Percentiles rank a stretch among this genome's conserved stretches.
Evolutionary conservation across 2,888 invertebrate species (phyloP).

Genomic region (Eustalomyia histrio): DNA sequence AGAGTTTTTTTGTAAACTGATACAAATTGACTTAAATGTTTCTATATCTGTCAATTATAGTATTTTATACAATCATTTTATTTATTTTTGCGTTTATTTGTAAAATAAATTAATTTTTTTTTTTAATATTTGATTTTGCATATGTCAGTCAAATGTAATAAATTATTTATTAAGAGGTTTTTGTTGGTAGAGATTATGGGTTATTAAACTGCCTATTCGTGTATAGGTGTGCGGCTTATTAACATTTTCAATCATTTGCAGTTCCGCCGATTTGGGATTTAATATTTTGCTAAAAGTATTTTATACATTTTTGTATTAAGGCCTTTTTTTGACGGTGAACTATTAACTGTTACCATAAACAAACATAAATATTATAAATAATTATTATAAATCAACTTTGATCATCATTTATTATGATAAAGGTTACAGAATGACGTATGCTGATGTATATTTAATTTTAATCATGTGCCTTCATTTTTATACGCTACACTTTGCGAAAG

Average conservation of each 20-base stretch:
- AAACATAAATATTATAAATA: neutral
- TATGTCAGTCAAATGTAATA: conserved; percentile 5
- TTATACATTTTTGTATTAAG: conserved; percentile 2
- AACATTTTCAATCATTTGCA: conserved; percentile 35
- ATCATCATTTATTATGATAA: no score
- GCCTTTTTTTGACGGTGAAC: conserved; percentile 38
- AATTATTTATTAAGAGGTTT: conserved; percentile 34
- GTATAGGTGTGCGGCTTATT: conserved; percentile 4
- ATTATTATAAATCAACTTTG: no score
- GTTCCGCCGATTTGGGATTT: conserved; percentile 35
- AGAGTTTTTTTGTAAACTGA: neutral
- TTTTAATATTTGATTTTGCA: neutral
- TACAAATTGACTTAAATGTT: conserved; percentile 20
- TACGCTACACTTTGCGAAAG: no score
- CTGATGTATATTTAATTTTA: conserved; percentile 6
- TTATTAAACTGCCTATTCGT: conserved; percentile 2
- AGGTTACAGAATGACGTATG: neutral
- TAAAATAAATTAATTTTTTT: neutral
- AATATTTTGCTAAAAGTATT: conserved; percentile 12
- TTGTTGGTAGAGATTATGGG: neutral
- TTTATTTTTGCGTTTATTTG: neutral
- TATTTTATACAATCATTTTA: neutral
- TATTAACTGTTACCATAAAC: conserved; percentile 57
- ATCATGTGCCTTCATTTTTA: conserved; percentile 2
- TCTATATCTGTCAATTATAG: conserved; percentile 15